These are phyloP conservation scores for Morone saxatilis DNA, from an alignment of 2,113 vertebrate genomes.

Conservation along the genomic window DNA sequence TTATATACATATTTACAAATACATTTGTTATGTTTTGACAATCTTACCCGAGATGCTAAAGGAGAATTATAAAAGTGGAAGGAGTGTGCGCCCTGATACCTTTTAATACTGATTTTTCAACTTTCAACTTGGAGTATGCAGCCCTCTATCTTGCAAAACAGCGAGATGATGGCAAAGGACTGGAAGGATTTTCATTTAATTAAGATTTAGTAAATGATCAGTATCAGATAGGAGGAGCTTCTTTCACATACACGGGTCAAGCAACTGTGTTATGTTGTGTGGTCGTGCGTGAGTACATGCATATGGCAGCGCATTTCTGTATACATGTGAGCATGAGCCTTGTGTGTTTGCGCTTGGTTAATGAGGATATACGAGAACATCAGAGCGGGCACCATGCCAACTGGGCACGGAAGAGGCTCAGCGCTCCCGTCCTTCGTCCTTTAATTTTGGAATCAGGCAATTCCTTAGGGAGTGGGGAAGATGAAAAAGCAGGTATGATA, in stretches of 20 bases:
- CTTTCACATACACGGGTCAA: constrained; percentile 12
- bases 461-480: constrained; percentile 44
- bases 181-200: constrained; percentile 34
- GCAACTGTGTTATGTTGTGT: constrained; percentile 22
- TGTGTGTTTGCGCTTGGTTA: constrained; percentile 57
- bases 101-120: neutral
- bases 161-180: constrained; percentile 17
- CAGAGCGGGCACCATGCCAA: constrained; percentile 64
- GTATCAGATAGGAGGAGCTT: constrained; percentile 21
- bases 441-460: constrained; percentile 51
- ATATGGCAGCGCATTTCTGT: constrained; percentile 43
- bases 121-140: constrained; percentile 6
- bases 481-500: constrained; percentile 51
- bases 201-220: constrained; percentile 8
- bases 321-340: constrained; percentile 40
- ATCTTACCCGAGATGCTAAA: neutral
- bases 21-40: neutral
- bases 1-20: neutral
- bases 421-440: constrained; percentile 39
- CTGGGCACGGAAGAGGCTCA: constrained; percentile 45
- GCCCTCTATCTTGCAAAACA: constrained; percentile 21
- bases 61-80: neutral
- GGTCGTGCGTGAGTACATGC: constrained; percentile 12
- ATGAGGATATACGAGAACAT: constrained; percentile 72
- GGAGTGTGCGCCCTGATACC: neutral